These are phyloP conservation scores for Chauna torquata DNA, from an alignment of 2,113 vertebrate species.

Conservation along the genomic window DNA sequence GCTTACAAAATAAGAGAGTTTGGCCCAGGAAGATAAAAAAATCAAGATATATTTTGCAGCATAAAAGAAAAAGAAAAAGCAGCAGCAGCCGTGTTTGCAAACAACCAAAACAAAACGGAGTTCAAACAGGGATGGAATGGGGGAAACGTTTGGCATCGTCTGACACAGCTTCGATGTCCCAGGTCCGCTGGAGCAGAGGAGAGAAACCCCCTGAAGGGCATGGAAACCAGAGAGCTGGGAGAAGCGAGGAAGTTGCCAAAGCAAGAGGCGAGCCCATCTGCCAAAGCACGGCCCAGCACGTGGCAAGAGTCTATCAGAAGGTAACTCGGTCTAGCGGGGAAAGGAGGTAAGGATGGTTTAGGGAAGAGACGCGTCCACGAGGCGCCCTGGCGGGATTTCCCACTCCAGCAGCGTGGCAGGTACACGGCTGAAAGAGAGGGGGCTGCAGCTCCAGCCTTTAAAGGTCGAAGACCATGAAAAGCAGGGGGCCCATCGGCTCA, in stretches of 20 bases:
- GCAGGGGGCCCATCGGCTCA: conserved; percentile 48
- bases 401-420: conserved; percentile 59
- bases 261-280: conserved; percentile 52
- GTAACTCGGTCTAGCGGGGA: conserved; percentile 59
- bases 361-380: conserved; percentile 63
- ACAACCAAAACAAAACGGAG: conserved; percentile 60
- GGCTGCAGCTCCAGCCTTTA: conserved; percentile 64
- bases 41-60: conserved; percentile 63
- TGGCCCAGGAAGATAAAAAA: conserved; percentile 63
- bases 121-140: conserved; percentile 46
- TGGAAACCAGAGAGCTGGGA: conserved; percentile 63
- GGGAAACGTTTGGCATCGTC: conserved; percentile 49
- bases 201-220: conserved; percentile 25
- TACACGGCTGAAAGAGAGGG: conserved; percentile 63
- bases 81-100: conserved; percentile 48
- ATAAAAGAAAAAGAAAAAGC: background rate
- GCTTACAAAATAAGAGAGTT: conserved; percentile 59
- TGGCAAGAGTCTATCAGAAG: conserved; percentile 38
- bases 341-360: conserved; percentile 63
- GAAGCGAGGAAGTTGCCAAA: conserved; percentile 68
- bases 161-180: conserved; percentile 39
- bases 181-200: conserved; percentile 12
- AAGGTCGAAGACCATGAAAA: conserved; percentile 65
- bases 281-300: conserved; percentile 25
- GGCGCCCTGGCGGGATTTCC: conserved; percentile 60